These are phyloP conservation scores for Drosophila oshimai DNA, from an alignment of 1,140 invertebrate species.

Conservation along the genomic window DNA sequence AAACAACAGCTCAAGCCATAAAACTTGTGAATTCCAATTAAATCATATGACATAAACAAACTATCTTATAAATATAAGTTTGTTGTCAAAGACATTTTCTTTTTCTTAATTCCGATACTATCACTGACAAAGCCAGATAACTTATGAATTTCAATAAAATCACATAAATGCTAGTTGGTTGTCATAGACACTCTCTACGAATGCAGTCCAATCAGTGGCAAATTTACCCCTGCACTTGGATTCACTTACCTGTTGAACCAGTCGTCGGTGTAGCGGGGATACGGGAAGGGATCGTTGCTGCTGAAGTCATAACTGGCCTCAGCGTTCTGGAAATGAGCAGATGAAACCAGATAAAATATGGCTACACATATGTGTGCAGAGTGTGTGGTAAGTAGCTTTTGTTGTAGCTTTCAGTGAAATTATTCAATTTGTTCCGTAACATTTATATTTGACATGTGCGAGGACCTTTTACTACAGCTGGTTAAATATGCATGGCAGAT, in stretches of 20 bases:
- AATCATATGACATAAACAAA: conserved; percentile 13
- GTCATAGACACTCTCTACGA: not conserved
- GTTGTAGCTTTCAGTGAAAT: conserved; percentile 9
- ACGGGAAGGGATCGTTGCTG: conserved; percentile 98
- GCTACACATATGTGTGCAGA: not conserved
- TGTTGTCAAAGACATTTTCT: not conserved
- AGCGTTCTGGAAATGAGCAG: conserved; percentile 89
- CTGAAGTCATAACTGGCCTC: conserved; percentile 99
- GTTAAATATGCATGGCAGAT: conserved; percentile 21
- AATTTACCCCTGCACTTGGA: not conserved
- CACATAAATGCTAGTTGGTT: too few relatives aligned
- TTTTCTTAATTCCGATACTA: too few relatives aligned
- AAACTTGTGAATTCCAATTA: not conserved
- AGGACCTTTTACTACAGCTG: not conserved
- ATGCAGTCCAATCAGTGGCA: not conserved
- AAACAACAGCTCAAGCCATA: not conserved
- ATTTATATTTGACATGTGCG: not conserved
- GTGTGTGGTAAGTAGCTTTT: conserved; percentile 20
- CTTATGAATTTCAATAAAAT: not conserved
- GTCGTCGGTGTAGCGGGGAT: conserved; percentile 98
- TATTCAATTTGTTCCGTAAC: conserved; percentile 11
- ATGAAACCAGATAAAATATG: not conserved
- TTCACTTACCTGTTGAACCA: conserved; percentile 96
- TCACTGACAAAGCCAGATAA: not conserved
- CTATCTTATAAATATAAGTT: not conserved